phyloP scores from a whole-genome alignment of 2,797 vertebrate genomes.

The Hippoglossus hippoglossus region DNA sequence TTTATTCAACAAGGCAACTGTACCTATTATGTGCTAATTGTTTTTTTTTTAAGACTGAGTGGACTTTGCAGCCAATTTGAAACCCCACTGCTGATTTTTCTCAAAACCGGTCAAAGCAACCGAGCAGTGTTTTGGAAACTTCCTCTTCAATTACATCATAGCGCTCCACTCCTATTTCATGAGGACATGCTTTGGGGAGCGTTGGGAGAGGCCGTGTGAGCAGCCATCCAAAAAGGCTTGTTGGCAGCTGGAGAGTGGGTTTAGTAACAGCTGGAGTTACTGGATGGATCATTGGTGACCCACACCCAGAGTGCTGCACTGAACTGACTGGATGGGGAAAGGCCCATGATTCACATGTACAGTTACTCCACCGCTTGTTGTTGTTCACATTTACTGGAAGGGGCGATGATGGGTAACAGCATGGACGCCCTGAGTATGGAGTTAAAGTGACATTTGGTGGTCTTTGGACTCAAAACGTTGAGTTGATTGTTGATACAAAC shows the following conservation, averaged over 20 bases:
- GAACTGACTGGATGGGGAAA: conserved; percentile 32
- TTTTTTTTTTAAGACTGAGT: background rate
- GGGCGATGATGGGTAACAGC: conserved; percentile 11
- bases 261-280: conserved; percentile 64
- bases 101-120: conserved; percentile 10
- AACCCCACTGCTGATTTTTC: conserved; percentile 6
- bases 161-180: conserved; percentile 52
- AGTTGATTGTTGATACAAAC: too few species aligned
- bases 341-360: conserved; percentile 53
- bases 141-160: conserved; percentile 54
- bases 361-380: conserved; percentile 44
- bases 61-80: background rate
- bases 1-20: background rate
- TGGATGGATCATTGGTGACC: conserved; percentile 56
- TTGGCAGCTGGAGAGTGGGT: conserved; percentile 70
- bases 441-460: background rate
- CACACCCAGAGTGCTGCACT: conserved; percentile 49
- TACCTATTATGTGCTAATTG: background rate
- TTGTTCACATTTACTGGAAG: background rate
- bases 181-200: conserved; percentile 59
- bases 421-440: conserved; percentile 3
- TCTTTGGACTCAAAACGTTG: background rate
- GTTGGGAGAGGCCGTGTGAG: conserved; percentile 42
- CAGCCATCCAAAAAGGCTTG: conserved; percentile 57
- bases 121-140: conserved; percentile 63